Conservation (phyloP, 2,113 vertebrate species). For the Sinocyclocheilus grahami region DNA sequence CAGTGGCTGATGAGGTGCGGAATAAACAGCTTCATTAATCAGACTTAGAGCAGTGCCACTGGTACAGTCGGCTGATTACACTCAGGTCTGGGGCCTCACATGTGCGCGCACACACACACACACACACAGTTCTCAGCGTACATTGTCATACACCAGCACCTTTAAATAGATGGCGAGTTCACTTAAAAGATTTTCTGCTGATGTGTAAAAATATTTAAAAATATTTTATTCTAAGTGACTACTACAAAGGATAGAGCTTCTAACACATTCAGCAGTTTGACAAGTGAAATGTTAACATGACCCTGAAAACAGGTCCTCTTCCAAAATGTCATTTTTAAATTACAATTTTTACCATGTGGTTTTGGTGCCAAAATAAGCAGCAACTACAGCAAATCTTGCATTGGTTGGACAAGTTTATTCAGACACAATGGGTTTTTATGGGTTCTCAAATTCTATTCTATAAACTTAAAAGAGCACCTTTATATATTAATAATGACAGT, state of each 20-base stretch:
- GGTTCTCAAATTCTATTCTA: background rate
- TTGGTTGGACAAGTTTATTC: background rate
- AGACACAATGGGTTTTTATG: background rate
- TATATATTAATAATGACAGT: background rate
- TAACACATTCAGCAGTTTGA: conserved; percentile 13
- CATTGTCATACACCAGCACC: conserved; percentile 26
- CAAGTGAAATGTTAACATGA: conserved; percentile 10
- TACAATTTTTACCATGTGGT: background rate
- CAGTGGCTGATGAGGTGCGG: conserved; percentile 45
- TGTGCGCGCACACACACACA: conserved; percentile 24
- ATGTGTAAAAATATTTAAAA: background rate
- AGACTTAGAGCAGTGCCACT: conserved; percentile 48
- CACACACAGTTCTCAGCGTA: conserved; percentile 13
- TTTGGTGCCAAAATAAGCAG: background rate
- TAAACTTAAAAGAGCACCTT: background rate
- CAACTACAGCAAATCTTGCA: background rate
- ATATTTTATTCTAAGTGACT: background rate
- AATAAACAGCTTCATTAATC: conserved; percentile 59
- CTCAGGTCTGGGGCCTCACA: conserved; percentile 26
- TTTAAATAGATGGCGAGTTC: background rate
- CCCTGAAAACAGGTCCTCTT: background rate
- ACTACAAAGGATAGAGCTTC: background rate
- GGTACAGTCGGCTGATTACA: conserved; percentile 49
- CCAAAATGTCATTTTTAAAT: background rate
- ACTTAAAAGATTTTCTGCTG: conserved; percentile 1